Conservation (phyloP, 2,888 invertebrate species). For the Zelleria hepariella region DNA sequence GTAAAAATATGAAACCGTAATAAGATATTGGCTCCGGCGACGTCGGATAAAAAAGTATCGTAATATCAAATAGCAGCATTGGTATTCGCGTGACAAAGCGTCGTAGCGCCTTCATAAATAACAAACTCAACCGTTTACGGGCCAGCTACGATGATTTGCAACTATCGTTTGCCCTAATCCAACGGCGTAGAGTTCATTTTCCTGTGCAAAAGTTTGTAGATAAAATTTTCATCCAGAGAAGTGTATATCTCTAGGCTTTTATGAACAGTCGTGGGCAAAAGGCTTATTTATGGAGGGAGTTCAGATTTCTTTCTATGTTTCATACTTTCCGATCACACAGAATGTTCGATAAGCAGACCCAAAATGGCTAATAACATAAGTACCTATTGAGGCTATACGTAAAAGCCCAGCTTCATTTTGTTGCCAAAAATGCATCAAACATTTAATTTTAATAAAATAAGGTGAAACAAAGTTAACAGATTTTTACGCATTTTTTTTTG, state of each 20-base stretch:
- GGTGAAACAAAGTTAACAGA: too few species aligned
- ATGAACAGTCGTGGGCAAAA: neutral
- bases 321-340: neutral
- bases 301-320: neutral
- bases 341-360: neutral
- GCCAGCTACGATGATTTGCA: neutral
- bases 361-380: neutral
- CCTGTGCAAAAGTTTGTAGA: neutral
- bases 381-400: too few species aligned
- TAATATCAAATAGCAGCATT: neutral
- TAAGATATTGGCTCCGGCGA: neutral
- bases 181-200: neutral
- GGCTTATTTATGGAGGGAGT: neutral
- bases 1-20: neutral
- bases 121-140: neutral
- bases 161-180: neutral
- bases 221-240: neutral
- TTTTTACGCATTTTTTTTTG: too few species aligned
- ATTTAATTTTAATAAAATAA: too few species aligned
- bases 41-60: neutral
- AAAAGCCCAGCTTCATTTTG: too few species aligned
- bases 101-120: conserved; percentile 3
- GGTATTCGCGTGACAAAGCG: conserved; percentile 1
- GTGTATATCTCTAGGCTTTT: conserved; percentile 1
- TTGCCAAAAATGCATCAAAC: too few species aligned